Percentiles rank a stretch among this genome's conserved stretches.
Conservation (phyloP, 2,888 invertebrate genomes). For the Lysandra coridon region DNA sequence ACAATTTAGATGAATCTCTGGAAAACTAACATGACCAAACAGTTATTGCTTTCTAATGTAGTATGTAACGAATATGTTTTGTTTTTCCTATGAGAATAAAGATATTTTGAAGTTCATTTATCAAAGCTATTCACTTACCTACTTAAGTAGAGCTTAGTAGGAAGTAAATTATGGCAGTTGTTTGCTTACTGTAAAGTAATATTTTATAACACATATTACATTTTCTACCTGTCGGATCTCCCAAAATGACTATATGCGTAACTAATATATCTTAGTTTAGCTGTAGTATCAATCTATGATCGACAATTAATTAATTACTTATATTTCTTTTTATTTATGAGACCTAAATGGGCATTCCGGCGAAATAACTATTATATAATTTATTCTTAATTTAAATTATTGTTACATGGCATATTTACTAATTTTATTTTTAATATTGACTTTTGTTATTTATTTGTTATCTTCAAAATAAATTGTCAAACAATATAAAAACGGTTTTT, state of each 20-base stretch:
- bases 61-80: not conserved
- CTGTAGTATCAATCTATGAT: slow-evolving; percentile 17
- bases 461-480: slow-evolving; percentile 30
- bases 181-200: slow-evolving; percentile 34
- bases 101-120: not conserved
- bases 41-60: not conserved
- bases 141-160: slow-evolving; percentile 4
- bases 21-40: not conserved
- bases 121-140: not conserved
- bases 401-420: slow-evolving; percentile 23
- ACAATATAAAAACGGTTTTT: slow-evolving; percentile 3
- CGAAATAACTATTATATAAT: not conserved
- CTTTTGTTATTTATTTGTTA: slow-evolving; percentile 30
- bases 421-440: slow-evolving; percentile 36
- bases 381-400: slow-evolving; percentile 39
- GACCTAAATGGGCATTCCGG: slow-evolving; percentile 56
- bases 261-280: not conserved
- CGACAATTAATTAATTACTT: not conserved
- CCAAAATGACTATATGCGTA: slow-evolving; percentile 35
- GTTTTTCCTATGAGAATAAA: not conserved
- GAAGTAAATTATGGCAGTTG: not conserved
- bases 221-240: slow-evolving; percentile 48
- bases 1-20: not conserved
- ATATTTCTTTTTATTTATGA: slow-evolving; percentile 38
- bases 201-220: slow-evolving; percentile 39